Evolutionary conservation across 2,113 vertebrate species (phyloP).

Genomic region (Shinisaurus crocodilurus): DNA sequence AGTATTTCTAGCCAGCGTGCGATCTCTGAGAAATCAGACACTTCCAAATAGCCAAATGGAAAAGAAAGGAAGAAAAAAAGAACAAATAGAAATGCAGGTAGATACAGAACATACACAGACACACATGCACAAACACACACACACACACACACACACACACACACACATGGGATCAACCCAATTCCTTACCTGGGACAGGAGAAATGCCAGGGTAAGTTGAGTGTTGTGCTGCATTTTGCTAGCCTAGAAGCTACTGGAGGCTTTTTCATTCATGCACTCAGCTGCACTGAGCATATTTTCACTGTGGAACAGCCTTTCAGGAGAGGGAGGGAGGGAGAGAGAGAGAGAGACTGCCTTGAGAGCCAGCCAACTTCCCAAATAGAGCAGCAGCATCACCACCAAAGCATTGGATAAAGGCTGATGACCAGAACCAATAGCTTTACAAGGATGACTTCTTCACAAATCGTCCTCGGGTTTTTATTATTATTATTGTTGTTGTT

Average conservation of each 20-base stretch:
- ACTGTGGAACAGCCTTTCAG: constrained; percentile 90
- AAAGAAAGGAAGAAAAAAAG: constrained; percentile 37
- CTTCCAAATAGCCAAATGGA: constrained; percentile 62
- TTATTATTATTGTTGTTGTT: too few relatives aligned
- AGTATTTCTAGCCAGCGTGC: constrained; percentile 47
- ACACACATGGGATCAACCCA: not conserved
- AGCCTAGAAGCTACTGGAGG: constrained; percentile 87
- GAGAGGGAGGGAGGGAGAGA: constrained; percentile 51
- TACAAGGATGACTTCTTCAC: constrained; percentile 90
- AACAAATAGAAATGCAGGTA: not conserved
- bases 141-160: not conserved
- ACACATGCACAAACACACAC: constrained; percentile 12
- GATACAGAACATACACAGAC: too few relatives aligned
- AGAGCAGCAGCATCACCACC: constrained; percentile 95
- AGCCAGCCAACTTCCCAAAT: constrained; percentile 95
- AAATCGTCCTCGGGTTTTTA: constrained; percentile 80
- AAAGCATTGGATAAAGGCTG: constrained; percentile 90
- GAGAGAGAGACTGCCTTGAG: constrained; percentile 84
- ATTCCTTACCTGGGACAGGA: constrained; percentile 94
- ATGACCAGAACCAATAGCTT: constrained; percentile 97
- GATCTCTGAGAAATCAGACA: constrained; percentile 65
- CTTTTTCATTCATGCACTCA: constrained; percentile 88
- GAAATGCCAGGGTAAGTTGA: constrained; percentile 86
- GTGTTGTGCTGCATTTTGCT: constrained; percentile 90
- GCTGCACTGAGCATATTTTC: constrained; percentile 99